Conservation (phyloP, 2,797 vertebrate species). For the Acanthis flammea region DNA sequence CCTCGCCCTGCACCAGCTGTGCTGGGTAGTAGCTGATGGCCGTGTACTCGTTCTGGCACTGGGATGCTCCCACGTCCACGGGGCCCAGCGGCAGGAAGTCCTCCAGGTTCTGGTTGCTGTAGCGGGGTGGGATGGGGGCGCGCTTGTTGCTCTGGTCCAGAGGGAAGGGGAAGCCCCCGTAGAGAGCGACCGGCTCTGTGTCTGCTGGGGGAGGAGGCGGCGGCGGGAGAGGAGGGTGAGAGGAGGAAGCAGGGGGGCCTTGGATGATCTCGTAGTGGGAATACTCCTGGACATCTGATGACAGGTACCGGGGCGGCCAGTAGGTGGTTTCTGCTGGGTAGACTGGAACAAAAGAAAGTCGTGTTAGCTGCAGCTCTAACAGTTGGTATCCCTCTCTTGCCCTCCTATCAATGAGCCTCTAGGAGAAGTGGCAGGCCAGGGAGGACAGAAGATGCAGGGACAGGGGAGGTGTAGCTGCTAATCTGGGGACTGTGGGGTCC, state of each 20-base stretch:
- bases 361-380: background rate
- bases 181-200: conserved; percentile 81
- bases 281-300: conserved; percentile 82
- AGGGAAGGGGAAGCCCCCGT: conserved; percentile 93
- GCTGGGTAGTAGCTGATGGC: conserved; percentile 95
- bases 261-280: conserved; percentile 86
- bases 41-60: conserved; percentile 92
- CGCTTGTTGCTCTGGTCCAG: conserved; percentile 89
- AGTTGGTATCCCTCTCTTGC: background rate
- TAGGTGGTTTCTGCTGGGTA: conserved; percentile 69
- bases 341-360: conserved; percentile 64
- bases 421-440: background rate
- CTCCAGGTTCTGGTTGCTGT: conserved; percentile 95
- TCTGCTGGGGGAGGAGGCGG: conserved; percentile 74
- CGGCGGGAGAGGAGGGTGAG: conserved; percentile 69
- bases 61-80: conserved; percentile 76
- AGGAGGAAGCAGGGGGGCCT: conserved; percentile 72
- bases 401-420: background rate
- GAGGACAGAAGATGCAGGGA: background rate
- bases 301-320: conserved; percentile 75
- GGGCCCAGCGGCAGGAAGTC: conserved; percentile 85
- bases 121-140: conserved; percentile 91
- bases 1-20: conserved; percentile 77
- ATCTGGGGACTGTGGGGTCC: background rate
- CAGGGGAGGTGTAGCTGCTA: background rate